Evolutionary conservation across 53 echinoderm and acorn worm species (phyloP), one percentile per base, ranked within the genome.

Genomic region (Actinopyga echinites): DNA sequence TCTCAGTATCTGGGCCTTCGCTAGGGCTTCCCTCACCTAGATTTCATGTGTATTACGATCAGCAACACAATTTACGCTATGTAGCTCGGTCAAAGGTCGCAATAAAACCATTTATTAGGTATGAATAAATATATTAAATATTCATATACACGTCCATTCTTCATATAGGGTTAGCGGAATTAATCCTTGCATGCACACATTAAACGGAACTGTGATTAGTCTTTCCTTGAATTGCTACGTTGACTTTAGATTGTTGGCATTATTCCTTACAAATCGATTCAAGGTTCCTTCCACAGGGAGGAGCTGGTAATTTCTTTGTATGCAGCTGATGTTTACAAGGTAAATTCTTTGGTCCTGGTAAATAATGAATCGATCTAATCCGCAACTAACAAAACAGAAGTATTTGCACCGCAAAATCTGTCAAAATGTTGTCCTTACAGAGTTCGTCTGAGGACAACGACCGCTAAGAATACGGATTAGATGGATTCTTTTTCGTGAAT

Each of bases 31-130:
- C 71, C 71, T 71, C 71, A 71, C 71, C 71, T 71, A 71, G 71
- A 71, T 71, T 71, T 71, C 71, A 71, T 71, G 71, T 71, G 71
- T 71, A 71, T 71, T 71, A 71, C 71, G 71, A 71, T 71, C 71
- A 40, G 71, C 44, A 71, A 71, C 71, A 71, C 71, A 71, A 71
- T 71, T 71, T 71, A 71, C 71, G 71, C 71, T 71, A 71, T 71
- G 43, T 71, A 40, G 71, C 71, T 71, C 42, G 71, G 71, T 71
- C 71, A 71, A 71, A 71, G 71, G 71, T 71, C 44, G 71, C 71
- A 40, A 71, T 71, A 71, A 71, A 71, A 71, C 71, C 71, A 71
- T 71, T 71, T 71, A 71, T 30, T 28, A 71, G 71, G 71, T 71
- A 71, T 71, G 71, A 31, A 68, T 71, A 43, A 43, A 43, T 71